Conservation (phyloP, 2,888 invertebrate species). For the Polydrusus tereticollis region DNA sequence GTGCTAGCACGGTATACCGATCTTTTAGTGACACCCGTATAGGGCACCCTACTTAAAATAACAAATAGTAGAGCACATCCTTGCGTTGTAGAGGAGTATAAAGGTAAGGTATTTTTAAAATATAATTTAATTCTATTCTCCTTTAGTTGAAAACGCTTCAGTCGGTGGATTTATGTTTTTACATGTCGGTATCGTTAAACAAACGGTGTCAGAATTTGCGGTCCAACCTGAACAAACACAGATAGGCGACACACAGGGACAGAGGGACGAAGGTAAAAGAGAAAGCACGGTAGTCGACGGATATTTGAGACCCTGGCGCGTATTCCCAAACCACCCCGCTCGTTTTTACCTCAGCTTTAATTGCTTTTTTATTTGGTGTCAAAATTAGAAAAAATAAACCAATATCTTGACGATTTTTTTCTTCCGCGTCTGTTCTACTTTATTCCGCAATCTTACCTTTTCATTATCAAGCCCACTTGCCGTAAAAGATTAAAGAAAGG, state of each 20-base stretch:
- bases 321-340: constrained; percentile 34
- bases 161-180: constrained; percentile 57
- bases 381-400: too few species aligned
- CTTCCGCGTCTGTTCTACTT: background rate
- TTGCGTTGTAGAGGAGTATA: too few species aligned
- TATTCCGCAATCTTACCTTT: background rate
- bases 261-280: constrained; percentile 42
- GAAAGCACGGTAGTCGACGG: constrained; percentile 34
- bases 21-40: too few species aligned
- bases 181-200: constrained; percentile 61
- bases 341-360: too few species aligned
- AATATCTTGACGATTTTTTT: background rate
- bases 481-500: constrained; percentile 32
- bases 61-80: too few species aligned
- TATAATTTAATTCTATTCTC: constrained; percentile 32
- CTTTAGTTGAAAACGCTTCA: constrained; percentile 43
- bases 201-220: constrained; percentile 55
- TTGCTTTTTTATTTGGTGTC: background rate
- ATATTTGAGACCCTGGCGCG: constrained; percentile 21
- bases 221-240: constrained; percentile 67
- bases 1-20: too few species aligned
- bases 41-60: too few species aligned
- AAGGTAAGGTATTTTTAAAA: constrained; percentile 2
- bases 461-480: constrained; percentile 21
- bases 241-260: constrained; percentile 60